A percentile compares a stretch with the other conserved stretches of the same genome.
These are phyloP conservation scores for Cremastinae sp. DNA, from an alignment of 2,888 invertebrate genomes.

Conservation along the genomic window DNA sequence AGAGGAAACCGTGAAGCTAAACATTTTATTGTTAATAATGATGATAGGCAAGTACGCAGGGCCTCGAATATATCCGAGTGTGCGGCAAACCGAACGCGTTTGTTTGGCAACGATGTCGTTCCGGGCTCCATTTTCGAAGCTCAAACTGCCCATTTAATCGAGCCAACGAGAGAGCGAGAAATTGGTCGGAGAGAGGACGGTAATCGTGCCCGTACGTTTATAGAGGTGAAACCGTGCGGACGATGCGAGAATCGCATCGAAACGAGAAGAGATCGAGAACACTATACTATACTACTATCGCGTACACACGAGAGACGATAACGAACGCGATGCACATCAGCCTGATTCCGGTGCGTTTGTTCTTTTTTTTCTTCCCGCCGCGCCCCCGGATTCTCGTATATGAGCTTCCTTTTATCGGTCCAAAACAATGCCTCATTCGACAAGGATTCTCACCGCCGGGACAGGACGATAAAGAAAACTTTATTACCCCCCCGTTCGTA, in stretches of 20 bases:
- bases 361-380: conserved; percentile 10
- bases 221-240: background rate
- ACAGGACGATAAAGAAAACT: conserved; percentile 15
- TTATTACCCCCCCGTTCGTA: conserved; percentile 22
- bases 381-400: too few relatives aligned
- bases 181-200: conserved; percentile 42
- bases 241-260: conserved; percentile 4
- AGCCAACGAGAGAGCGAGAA: conserved; percentile 23
- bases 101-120: conserved; percentile 24
- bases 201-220: conserved; percentile 27
- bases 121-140: conserved; percentile 33
- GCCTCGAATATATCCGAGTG: conserved; percentile 17
- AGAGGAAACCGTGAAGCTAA: conserved; percentile 20
- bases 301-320: conserved; percentile 42
- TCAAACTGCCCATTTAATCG: conserved; percentile 41
- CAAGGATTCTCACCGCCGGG: too few relatives aligned
- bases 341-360: too few relatives aligned
- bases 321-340: conserved; percentile 49
- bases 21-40: conserved; percentile 27
- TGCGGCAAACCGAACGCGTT: conserved; percentile 39
- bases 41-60: conserved; percentile 35
- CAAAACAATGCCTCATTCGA: conserved; percentile 1
- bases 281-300: too few relatives aligned
- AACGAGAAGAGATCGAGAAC: conserved; percentile 11
- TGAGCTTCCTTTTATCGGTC: background rate